phyloP scores from a whole-genome alignment of 37 sponge, comb jelly and placozoan genomes.

The Petrosia ficiformis region DNA sequence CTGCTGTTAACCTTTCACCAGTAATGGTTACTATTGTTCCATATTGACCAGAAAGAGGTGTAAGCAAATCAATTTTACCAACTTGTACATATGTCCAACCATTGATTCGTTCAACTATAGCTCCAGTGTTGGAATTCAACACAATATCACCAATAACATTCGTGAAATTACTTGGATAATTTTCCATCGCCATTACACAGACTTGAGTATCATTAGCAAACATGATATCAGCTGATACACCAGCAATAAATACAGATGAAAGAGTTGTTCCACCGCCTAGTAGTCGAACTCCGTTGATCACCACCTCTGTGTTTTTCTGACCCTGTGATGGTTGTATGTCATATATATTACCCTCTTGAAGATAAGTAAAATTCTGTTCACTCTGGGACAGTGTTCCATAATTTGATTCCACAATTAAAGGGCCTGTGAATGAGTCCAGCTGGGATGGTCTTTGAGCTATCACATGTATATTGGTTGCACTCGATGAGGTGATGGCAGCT shows the following conservation, averaged over 20 bases:
- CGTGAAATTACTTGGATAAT: neutral
- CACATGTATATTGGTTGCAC: conserved; percentile 16
- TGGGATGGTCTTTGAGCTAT: conserved; percentile 36
- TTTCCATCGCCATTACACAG: neutral
- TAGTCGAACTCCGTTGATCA: conserved; percentile 45
- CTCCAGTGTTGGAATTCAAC: conserved; percentile 49
- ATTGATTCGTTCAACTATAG: conserved; percentile 32
- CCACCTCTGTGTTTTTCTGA: conserved; percentile 51
- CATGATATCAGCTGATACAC: conserved; percentile 20
- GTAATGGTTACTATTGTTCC: conserved; percentile 51
- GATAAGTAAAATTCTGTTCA: conserved; percentile 48
- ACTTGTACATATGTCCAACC: conserved; percentile 50
- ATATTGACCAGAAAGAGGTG: conserved; percentile 44
- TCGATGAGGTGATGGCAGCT: conserved; percentile 5
- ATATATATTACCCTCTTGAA: conserved; percentile 46
- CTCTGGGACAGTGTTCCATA: conserved; percentile 25
- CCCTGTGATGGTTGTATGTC: conserved; percentile 51
- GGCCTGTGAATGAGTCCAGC: conserved; percentile 21
- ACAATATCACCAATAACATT: conserved; percentile 41
- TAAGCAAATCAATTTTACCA: conserved; percentile 19
- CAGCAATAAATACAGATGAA: conserved; percentile 30
- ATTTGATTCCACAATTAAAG: conserved; percentile 26
- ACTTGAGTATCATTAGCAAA: neutral
- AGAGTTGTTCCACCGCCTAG: conserved; percentile 51
- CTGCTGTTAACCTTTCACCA: conserved; percentile 40